These are phyloP conservation scores for Microtus oregoni DNA, from an alignment of 2,113 vertebrate species.

Conservation along the genomic window DNA sequence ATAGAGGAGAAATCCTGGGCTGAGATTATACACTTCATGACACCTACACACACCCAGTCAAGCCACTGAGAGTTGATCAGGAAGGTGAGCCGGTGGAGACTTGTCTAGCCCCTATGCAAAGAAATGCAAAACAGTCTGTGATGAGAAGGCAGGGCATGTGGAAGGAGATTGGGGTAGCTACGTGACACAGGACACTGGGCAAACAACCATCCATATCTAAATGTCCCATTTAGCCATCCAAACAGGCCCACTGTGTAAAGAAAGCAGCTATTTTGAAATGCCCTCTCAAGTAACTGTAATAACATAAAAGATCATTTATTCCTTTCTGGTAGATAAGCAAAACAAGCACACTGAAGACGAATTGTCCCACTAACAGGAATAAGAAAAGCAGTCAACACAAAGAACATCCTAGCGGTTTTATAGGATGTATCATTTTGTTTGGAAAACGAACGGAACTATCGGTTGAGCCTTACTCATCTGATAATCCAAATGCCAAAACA, in stretches of 20 bases:
- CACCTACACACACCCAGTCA: not conserved
- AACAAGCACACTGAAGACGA: not conserved
- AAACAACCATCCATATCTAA: not conserved
- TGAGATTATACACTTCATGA: not conserved
- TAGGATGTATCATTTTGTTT: not conserved
- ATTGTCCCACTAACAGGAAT: not conserved
- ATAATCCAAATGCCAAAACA: not conserved
- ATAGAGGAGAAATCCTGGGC: not conserved
- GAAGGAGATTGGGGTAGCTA: not conserved
- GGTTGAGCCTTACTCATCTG: not conserved
- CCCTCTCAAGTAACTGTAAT: not conserved
- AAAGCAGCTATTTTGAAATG: not conserved
- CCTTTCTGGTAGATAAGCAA: not conserved
- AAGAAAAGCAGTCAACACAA: not conserved
- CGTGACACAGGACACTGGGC: fast-evolving
- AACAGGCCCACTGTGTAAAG: not conserved
- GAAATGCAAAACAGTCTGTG: fast-evolving
- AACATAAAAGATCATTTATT: not conserved
- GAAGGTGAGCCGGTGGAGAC: not conserved
- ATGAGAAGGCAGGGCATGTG: fast-evolving
- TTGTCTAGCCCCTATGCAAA: not conserved
- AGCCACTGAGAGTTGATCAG: not conserved
- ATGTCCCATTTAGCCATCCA: not conserved
- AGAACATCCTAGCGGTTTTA: not conserved
- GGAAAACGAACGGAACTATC: not conserved